These are phyloP conservation scores for Alca torda DNA, from an alignment of 2,797 vertebrate species.

Conservation along the genomic window DNA sequence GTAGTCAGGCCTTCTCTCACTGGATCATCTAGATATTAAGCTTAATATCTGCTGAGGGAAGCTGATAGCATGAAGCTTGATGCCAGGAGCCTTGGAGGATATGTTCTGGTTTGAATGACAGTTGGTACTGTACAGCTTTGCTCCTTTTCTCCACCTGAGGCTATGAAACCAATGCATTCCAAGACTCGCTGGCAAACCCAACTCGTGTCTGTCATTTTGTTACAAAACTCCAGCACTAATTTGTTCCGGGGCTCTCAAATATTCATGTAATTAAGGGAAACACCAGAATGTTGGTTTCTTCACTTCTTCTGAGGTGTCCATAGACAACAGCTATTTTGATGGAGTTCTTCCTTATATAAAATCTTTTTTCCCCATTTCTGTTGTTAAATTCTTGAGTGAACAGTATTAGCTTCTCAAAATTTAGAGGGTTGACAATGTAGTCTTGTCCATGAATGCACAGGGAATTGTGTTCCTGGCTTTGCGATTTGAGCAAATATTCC, in stretches of 20 bases:
- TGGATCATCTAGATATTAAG: not conserved
- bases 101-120: not conserved
- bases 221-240: slow-evolving; percentile 5
- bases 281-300: not conserved
- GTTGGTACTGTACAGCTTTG: not conserved
- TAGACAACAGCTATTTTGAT: not conserved
- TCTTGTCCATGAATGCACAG: not conserved
- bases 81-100: not conserved
- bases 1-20: not conserved
- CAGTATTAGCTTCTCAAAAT: not conserved
- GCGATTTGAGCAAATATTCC: not conserved
- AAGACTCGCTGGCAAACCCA: not conserved
- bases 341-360: not conserved
- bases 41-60: not conserved
- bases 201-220: not conserved
- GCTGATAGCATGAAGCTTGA: not conserved
- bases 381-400: not conserved
- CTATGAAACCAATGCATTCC: not conserved
- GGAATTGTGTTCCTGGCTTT: not conserved
- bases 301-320: not conserved
- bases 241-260: not conserved
- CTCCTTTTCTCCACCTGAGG: not conserved
- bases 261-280: not conserved
- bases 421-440: not conserved
- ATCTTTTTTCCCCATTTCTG: not conserved